Percentiles rank a stretch among this genome's conserved stretches.
phyloP scores from a whole-genome alignment of 92 coral and sea anemone genomes.

The Bergia sp. region DNA sequence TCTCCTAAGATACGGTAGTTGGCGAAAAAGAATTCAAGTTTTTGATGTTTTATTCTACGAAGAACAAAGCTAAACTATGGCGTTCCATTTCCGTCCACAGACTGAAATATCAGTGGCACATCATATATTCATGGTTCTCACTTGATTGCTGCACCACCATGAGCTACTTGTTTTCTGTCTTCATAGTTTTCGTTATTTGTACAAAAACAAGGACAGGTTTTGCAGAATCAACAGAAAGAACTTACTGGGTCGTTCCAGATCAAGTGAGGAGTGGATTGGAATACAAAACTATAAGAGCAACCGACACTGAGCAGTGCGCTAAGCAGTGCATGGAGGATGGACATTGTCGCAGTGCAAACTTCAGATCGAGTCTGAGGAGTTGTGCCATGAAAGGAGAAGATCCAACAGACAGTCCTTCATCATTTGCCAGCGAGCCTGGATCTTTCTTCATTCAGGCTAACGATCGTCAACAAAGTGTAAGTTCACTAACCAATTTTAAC shows the following conservation, averaged over 20 bases:
- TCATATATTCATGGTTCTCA: background rate
- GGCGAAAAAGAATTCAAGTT: no score
- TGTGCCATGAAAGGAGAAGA: constrained; percentile 14
- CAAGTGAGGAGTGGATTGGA: background rate
- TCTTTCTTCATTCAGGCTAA: background rate
- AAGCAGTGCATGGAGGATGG: constrained; percentile 4
- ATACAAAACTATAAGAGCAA: background rate
- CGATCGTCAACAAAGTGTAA: background rate
- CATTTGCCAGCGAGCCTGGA: constrained; percentile 10
- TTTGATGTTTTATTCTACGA: no score
- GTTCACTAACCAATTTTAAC: background rate
- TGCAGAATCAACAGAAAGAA: constrained; percentile 21
- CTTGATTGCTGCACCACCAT: background rate
- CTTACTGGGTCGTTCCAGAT: constrained; percentile 22
- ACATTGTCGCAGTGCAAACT: constrained; percentile 11
- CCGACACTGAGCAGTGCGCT: constrained; percentile 6
- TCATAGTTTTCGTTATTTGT: background rate
- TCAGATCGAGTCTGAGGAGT: background rate
- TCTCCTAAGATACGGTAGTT: background rate
- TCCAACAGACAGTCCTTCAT: background rate
- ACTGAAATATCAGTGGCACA: background rate
- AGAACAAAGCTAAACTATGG: no score
- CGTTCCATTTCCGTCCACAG: background rate
- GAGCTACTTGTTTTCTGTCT: background rate
- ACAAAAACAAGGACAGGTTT: background rate